A percentile compares a stretch with the other conserved stretches of the same genome.
phyloP scores from a whole-genome alignment of 37 sponge, comb jelly and placozoan genomes.

The Aphrocallistes beatrix region DNA sequence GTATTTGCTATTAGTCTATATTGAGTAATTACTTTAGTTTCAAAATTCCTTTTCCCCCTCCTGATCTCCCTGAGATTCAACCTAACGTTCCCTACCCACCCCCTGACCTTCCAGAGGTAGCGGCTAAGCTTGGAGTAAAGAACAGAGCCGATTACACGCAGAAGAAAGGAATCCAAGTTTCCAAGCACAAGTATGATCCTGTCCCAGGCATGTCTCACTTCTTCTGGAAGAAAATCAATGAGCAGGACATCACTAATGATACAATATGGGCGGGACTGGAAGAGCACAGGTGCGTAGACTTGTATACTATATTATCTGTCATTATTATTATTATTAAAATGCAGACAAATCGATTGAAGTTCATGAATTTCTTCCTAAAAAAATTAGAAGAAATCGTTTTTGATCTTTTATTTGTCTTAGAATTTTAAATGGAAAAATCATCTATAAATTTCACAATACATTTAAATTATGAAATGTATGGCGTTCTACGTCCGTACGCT shows the following conservation, averaged over 20 bases:
- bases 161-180: background rate
- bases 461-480: no score
- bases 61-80: slow-evolving; percentile 8
- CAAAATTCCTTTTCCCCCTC: background rate
- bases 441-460: no score
- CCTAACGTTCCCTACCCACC: background rate
- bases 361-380: no score
- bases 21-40: background rate
- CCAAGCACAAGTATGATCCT: background rate
- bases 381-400: no score
- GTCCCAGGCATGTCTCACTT: slow-evolving; percentile 1
- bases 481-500: no score
- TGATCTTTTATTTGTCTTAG: no score
- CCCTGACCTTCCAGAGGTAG: background rate
- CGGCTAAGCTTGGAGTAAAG: background rate
- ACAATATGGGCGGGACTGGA: slow-evolving; percentile 3
- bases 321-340: no score
- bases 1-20: background rate
- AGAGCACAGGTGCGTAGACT: background rate
- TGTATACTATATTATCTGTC: no score
- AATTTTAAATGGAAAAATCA: no score
- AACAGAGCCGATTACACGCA: background rate
- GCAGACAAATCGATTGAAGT: no score
- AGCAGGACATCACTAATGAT: background rate
- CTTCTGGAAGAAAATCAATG: background rate